Conservation (phyloP, 2,113 vertebrate genomes). For the Probosciger aterrimus region DNA sequence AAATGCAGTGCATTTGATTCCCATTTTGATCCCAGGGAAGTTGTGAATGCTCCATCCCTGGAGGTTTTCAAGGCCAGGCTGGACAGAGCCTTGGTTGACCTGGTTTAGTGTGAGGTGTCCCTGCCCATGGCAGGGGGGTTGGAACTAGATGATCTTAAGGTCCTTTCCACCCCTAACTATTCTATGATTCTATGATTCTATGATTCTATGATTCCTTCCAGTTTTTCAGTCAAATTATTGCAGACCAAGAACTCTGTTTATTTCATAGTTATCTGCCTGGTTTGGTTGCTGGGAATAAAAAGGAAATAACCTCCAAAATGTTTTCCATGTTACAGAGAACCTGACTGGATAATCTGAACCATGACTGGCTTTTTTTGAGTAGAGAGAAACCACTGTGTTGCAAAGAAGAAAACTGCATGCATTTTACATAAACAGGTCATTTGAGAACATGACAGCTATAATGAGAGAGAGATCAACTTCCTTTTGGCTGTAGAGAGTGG, state of each 20-base stretch:
- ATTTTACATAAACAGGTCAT: slow-evolving; percentile 51
- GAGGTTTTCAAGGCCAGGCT: too few relatives aligned
- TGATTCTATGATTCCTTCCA: background rate
- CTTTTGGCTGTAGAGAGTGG: slow-evolving; percentile 31
- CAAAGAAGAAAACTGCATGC: slow-evolving; percentile 22
- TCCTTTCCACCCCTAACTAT: too few relatives aligned
- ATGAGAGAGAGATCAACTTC: slow-evolving; percentile 38
- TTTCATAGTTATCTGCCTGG: background rate
- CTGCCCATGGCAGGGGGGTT: too few relatives aligned
- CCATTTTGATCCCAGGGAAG: too few relatives aligned
- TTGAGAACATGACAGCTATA: slow-evolving; percentile 47
- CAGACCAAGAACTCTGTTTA: background rate
- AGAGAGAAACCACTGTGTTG: background rate
- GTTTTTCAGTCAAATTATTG: background rate
- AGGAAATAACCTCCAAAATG: background rate
- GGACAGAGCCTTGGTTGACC: too few relatives aligned
- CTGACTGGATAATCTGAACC: background rate
- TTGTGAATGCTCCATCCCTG: too few relatives aligned
- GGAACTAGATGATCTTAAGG: too few relatives aligned
- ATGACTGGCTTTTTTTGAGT: background rate
- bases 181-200: too few relatives aligned
- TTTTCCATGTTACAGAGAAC: background rate
- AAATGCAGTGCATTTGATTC: background rate
- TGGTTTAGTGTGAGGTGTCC: too few relatives aligned
- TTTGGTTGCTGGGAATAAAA: background rate